These are phyloP conservation scores for Meta bourneti DNA, from an alignment of 2,888 invertebrate genomes.

Conservation along the genomic window DNA sequence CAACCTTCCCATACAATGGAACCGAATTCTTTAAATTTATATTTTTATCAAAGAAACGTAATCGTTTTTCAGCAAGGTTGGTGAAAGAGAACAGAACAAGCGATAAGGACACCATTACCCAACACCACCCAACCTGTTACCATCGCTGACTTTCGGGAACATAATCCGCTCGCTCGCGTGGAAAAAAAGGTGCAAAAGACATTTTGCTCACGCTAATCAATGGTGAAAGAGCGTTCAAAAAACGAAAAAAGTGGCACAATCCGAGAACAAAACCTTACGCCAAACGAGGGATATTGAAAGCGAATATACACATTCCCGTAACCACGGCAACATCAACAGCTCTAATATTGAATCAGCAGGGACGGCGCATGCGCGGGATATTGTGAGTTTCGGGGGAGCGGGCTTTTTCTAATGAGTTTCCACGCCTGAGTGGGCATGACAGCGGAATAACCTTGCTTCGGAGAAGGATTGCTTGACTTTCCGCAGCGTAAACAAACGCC, in stretches of 20 bases:
- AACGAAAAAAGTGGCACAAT: not conserved
- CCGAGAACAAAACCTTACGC: not conserved
- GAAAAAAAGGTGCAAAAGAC: not conserved
- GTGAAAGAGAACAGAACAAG: not conserved
- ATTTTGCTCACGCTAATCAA: not conserved
- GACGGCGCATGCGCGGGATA: conserved; percentile 16
- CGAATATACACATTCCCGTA: conserved; percentile 1
- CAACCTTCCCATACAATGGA: not conserved
- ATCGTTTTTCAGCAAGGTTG: not conserved
- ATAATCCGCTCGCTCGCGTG: not conserved
- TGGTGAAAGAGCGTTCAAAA: not conserved
- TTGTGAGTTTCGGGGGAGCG: conserved; percentile 9
- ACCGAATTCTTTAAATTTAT: not conserved
- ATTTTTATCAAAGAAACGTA: not conserved
- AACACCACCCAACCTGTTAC: not conserved
- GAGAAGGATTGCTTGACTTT: not conserved
- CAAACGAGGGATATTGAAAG: no score
- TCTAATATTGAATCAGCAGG: conserved; percentile 23
- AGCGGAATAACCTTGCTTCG: not conserved
- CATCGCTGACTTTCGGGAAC: not conserved
- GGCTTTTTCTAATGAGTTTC: conserved; percentile 33
- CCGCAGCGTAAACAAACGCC: not conserved
- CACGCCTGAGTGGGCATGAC: conserved; percentile 28
- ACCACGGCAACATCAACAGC: conserved; percentile 37
- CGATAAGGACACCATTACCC: not conserved